These are phyloP conservation scores for Acropora yongei DNA, from an alignment of 64 coral and sea anemone species.

Conservation along the genomic window DNA sequence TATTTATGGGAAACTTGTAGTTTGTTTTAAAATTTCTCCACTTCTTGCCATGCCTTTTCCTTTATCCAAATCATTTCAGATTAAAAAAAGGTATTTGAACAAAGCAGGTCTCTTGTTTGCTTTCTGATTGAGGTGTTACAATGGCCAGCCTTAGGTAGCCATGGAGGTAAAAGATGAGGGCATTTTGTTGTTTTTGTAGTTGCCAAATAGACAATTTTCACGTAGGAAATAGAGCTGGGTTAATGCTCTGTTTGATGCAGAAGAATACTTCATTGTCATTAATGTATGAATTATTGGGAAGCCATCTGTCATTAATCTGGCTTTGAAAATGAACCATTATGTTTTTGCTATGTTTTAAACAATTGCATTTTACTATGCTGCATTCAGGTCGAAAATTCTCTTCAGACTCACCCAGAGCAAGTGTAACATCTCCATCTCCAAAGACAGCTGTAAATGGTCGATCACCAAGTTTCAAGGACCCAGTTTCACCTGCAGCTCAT, in stretches of 20 bases:
- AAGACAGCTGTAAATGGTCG: constrained; percentile 13
- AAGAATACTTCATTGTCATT: too few species aligned
- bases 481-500: background rate
- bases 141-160: too few species aligned
- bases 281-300: too few species aligned
- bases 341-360: background rate
- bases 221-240: background rate
- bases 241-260: too few species aligned
- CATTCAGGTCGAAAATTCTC: background rate
- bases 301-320: too few species aligned
- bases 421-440: constrained; percentile 34
- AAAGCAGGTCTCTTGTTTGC: background rate
- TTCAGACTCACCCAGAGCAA: background rate
- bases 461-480: constrained; percentile 23
- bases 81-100: background rate
- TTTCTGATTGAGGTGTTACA: too few species aligned
- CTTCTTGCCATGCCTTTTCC: background rate
- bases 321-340: too few species aligned
- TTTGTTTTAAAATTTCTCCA: background rate
- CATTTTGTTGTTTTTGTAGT: too few species aligned
- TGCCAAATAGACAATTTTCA: background rate
- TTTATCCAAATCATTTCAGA: background rate
- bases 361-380: background rate
- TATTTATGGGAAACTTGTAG: too few species aligned
- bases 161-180: too few species aligned